phyloP scores from a whole-genome alignment of 2,888 invertebrate genomes.

The Caradrina clavipalpis region DNA sequence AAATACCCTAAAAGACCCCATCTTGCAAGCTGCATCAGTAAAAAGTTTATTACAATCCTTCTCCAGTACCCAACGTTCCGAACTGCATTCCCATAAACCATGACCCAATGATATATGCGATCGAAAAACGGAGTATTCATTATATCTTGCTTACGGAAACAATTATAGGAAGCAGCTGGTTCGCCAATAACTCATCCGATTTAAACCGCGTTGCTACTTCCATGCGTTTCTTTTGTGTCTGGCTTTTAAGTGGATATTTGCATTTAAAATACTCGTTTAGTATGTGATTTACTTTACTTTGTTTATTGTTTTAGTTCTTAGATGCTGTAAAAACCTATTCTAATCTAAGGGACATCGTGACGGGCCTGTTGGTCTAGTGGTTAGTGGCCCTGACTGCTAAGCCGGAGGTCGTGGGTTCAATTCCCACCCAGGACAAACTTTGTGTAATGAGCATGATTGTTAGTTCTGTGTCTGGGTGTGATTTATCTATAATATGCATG shows the following conservation, averaged over 20 bases:
- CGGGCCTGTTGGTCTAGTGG: no score
- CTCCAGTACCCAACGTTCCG: not conserved
- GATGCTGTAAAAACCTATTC: not conserved
- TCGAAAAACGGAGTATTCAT: slow-evolving; percentile 65
- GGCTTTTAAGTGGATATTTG: slow-evolving; percentile 49
- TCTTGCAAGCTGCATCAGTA: not conserved
- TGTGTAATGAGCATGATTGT: no score
- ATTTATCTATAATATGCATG: no score
- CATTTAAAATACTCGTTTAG: slow-evolving; percentile 39
- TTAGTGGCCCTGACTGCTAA: no score
- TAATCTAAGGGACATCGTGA: no score
- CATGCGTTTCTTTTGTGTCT: slow-evolving; percentile 59
- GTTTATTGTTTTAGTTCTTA: not conserved
- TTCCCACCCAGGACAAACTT: no score
- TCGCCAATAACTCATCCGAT: slow-evolving; percentile 69
- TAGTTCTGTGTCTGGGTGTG: no score
- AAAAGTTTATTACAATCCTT: not conserved
- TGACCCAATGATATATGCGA: slow-evolving; percentile 46
- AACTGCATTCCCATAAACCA: slow-evolving; percentile 32
- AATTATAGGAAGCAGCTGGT: slow-evolving; percentile 70
- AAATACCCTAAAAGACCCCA: no score
- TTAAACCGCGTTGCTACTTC: slow-evolving; percentile 55
- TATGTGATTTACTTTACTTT: slow-evolving; percentile 36
- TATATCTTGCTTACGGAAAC: slow-evolving; percentile 73
- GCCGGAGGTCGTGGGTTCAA: no score